Evolutionary conservation across 2,797 vertebrate species (phyloP).

Genomic region (Bucorvus abyssinicus): DNA sequence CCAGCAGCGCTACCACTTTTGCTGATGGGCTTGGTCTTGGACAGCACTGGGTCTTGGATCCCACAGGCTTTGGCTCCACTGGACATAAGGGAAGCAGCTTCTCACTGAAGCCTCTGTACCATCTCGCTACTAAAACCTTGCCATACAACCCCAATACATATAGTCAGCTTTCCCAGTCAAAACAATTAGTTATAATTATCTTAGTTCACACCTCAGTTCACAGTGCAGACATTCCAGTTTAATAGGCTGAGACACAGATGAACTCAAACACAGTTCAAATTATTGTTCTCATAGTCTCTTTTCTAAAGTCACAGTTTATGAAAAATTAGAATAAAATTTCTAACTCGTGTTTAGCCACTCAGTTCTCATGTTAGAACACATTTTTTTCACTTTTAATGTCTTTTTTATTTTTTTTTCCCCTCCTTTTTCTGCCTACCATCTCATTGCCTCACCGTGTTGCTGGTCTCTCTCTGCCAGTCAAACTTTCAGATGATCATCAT

Average conservation of each 20-base stretch:
- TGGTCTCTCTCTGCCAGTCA: background rate
- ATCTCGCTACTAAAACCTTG: background rate
- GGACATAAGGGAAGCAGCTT: too few relatives aligned
- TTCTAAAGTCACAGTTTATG: background rate
- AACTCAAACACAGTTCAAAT: slow-evolving; percentile 32
- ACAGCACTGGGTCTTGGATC: background rate
- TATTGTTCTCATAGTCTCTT: slow-evolving; percentile 10
- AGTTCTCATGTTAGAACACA: background rate
- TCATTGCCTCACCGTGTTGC: background rate
- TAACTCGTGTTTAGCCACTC: background rate
- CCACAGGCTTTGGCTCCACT: background rate
- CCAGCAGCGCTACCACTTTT: background rate
- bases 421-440: background rate
- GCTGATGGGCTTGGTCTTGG: background rate
- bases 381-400: background rate
- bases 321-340: slow-evolving; percentile 3
- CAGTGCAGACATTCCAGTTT: slow-evolving; percentile 34
- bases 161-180: background rate
- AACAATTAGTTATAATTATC: slow-evolving; percentile 64
- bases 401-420: background rate
- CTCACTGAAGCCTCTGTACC: background rate
- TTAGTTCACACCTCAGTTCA: slow-evolving; percentile 58
- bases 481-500: background rate
- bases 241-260: slow-evolving; percentile 51
- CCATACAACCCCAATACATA: background rate